phyloP scores from a whole-genome alignment of 2,797 vertebrate species.

The Phylloscopus collybita region DNA sequence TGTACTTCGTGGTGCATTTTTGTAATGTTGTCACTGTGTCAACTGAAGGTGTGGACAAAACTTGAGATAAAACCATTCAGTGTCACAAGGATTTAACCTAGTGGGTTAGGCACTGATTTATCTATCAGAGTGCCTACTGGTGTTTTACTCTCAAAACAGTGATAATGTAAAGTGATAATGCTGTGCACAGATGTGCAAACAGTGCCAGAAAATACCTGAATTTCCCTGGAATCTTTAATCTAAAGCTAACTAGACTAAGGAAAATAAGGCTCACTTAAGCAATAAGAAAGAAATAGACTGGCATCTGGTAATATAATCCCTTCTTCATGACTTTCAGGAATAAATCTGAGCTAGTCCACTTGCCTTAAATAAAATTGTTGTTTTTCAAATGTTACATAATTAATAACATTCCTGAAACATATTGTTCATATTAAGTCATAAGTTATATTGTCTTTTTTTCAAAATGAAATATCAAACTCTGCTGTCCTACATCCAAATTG shows the following conservation, averaged over 20 bases:
- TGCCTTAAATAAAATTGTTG: conserved; percentile 3
- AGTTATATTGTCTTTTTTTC: conserved; percentile 7
- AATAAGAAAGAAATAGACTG: background rate
- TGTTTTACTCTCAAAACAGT: background rate
- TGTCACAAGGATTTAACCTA: background rate
- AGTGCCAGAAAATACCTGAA: background rate
- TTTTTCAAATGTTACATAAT: conserved; percentile 17
- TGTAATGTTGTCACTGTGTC: background rate
- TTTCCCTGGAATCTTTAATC: background rate
- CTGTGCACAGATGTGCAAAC: background rate
- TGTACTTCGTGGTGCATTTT: background rate
- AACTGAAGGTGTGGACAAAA: background rate
- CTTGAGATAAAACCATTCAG: background rate
- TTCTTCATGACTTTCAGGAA: background rate
- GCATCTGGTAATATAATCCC: background rate
- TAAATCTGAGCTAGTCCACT: background rate
- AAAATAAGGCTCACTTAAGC: background rate
- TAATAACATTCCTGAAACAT: conserved; percentile 4
- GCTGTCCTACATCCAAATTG: background rate
- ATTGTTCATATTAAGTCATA: conserved; percentile 30
- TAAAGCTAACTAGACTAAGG: background rate
- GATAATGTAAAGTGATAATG: background rate
- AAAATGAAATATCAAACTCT: background rate
- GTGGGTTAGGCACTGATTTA: background rate
- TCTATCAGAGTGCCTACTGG: background rate